Conservation (phyloP, 2,113 vertebrate genomes). For the Notarius lentiginosus region DNA sequence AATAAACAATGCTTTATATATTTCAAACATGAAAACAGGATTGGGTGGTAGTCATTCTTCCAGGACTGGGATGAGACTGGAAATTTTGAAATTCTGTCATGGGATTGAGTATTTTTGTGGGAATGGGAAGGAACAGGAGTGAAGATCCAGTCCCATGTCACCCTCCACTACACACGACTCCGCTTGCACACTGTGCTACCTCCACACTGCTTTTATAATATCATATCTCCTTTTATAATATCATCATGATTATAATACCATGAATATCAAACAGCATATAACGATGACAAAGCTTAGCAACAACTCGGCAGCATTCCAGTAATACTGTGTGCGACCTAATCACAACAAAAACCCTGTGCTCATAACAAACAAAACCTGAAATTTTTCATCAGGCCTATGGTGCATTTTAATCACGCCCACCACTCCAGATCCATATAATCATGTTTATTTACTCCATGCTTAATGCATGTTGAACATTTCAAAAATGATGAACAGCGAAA, state of each 20-base stretch:
- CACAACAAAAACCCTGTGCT: background rate
- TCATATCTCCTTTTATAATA: background rate
- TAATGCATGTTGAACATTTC: background rate
- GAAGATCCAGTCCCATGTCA: too few species aligned
- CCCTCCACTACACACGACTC: slow-evolving; percentile 1
- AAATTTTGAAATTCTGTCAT: too few species aligned
- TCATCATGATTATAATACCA: background rate
- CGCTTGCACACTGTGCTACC: slow-evolving; percentile 1
- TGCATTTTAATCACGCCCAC: background rate
- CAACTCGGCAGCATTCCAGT: background rate
- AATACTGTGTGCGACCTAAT: background rate
- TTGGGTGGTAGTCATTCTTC: too few species aligned
- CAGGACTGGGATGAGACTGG: too few species aligned
- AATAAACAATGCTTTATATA: too few species aligned
- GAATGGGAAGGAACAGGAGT: too few species aligned
- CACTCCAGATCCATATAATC: background rate
- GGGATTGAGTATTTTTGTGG: too few species aligned
- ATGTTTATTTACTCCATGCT: background rate
- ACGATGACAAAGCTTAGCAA: slow-evolving; percentile 1
- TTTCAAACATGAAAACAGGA: too few species aligned
- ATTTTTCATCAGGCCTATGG: background rate
- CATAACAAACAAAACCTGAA: background rate
- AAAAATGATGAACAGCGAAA: background rate
- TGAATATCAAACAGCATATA: slow-evolving; percentile 9
- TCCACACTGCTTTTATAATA: background rate